These are phyloP conservation scores for Zygogramma bicolorata DNA, from an alignment of 2,888 invertebrate genomes.

Conservation along the genomic window DNA sequence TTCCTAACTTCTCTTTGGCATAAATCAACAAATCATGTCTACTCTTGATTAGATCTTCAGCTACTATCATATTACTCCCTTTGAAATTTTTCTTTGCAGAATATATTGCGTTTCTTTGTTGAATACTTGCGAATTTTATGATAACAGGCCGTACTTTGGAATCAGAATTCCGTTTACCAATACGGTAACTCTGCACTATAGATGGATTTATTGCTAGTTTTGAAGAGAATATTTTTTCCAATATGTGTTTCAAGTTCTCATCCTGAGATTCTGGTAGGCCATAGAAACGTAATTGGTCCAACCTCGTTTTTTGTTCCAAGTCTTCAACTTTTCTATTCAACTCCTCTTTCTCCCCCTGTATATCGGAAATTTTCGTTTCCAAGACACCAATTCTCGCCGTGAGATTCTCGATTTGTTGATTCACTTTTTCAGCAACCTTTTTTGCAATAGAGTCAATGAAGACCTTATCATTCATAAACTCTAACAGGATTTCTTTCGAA, in stretches of 20 bases:
- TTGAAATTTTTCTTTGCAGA: constrained; percentile 1
- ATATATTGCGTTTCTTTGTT: constrained; percentile 19
- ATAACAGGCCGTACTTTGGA: constrained; percentile 11
- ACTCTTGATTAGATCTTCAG: constrained; percentile 11
- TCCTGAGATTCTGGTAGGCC: too few relatives aligned
- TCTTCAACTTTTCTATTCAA: constrained; percentile 6
- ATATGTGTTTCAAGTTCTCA: too few relatives aligned
- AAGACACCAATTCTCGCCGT: constrained; percentile 7
- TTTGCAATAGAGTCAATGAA: constrained; percentile 6
- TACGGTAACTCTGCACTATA: constrained; percentile 12
- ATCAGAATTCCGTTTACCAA: background rate
- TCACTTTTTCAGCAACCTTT: constrained; percentile 15
- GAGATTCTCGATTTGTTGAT: constrained; percentile 13
- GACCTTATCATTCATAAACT: background rate
- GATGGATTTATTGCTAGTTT: constrained; percentile 7
- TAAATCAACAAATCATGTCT: too few relatives aligned
- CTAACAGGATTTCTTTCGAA: background rate
- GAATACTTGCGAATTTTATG: background rate
- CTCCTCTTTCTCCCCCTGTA: constrained; percentile 18
- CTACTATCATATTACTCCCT: background rate
- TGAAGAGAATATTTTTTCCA: constrained; percentile 7
- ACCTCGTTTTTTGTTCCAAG: constrained; percentile 14
- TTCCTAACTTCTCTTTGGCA: constrained; percentile 1
- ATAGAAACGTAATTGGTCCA: constrained; percentile 14
- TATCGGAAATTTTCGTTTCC: too few relatives aligned